These are phyloP conservation scores for Heliconius congener DNA, from an alignment of 1,140 invertebrate species.

Conservation along the genomic window DNA sequence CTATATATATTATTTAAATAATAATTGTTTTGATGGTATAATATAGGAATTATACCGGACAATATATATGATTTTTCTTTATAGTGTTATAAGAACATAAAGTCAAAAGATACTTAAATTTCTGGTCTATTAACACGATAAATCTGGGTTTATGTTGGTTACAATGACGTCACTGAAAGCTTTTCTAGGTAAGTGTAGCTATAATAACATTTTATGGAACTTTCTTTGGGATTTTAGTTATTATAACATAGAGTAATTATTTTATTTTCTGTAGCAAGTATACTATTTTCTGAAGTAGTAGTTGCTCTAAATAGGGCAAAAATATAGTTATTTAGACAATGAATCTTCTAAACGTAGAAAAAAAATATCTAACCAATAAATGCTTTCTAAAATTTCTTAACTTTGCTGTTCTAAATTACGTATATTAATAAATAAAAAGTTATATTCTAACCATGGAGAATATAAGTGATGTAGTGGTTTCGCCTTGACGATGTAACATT, in stretches of 20 bases:
- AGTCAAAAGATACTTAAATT: background rate
- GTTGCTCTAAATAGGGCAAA: too few species aligned
- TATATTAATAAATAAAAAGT: background rate
- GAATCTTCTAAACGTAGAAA: too few species aligned
- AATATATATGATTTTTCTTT: background rate
- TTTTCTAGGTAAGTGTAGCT: background rate
- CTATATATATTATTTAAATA: background rate
- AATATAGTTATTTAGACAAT: too few species aligned
- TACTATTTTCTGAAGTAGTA: background rate
- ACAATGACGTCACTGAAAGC: constrained; percentile 4
- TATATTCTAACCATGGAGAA: background rate
- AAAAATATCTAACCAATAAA: too few species aligned
- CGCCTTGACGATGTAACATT: constrained; percentile 19
- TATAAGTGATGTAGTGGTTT: background rate
- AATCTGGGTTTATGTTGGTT: constrained; percentile 9
- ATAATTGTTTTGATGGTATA: too few species aligned
- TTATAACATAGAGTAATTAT: background rate
- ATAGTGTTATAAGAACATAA: background rate
- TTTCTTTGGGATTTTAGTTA: background rate
- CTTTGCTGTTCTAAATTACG: too few species aligned
- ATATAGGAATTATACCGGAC: too few species aligned
- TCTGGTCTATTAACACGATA: background rate
- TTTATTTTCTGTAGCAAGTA: background rate
- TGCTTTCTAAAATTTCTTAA: too few species aligned
- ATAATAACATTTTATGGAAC: background rate